Evolutionary conservation across 2,113 vertebrate genomes (phyloP), one percentile per base, ranked within the genome.

Genomic region (Phocoena sinus): DNA sequence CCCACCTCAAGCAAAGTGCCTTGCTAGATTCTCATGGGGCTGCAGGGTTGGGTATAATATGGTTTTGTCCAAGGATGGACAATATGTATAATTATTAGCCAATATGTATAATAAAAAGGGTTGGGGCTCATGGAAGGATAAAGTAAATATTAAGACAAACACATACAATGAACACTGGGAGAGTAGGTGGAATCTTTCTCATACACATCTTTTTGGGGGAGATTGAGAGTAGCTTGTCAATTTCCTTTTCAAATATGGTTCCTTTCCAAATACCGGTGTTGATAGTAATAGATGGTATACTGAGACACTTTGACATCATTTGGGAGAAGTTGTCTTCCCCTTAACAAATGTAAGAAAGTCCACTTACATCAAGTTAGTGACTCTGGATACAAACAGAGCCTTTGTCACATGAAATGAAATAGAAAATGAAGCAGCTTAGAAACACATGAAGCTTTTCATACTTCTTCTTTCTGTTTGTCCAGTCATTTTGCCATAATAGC

Each of bases 381-480:
- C 93, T 94, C 38, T 92, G 82, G 96, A 85, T 94, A 97, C 87
- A 98, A 97, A 91, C 95, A 41, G 65, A 5, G 71, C 88, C 97
- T 97, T 98, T 98, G 98, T 98, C 96, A 91, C 80, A 5, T 93
- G 56, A 71, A 97, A 79, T 70, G 63, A 87, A 89, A 58, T 74
- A 95, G 68, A 67, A 79, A 91, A 96, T 74, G 94, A 93, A 98
- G 91, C 18, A 36, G 31, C 91, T 96, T 84, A 0, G 47, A 97
- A 97, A 97, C 86, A 93, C 95, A 77, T n/a, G 83, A 41, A 87
- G 31, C 97, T 98, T 98, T 98, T 98, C 95, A 97, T 73, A 77
- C 71, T 70, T 47, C 88, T 91, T 97, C 95, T 97, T 91, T 97
- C 95, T 97, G 81, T 98, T 98, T 98, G 97, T 98, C 96, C 96